A percentile compares a stretch with the other conserved stretches of the same genome.
Evolutionary conservation across 2,113 vertebrate genomes (phyloP).

Genomic region (Archocentrus centrarchus): DNA sequence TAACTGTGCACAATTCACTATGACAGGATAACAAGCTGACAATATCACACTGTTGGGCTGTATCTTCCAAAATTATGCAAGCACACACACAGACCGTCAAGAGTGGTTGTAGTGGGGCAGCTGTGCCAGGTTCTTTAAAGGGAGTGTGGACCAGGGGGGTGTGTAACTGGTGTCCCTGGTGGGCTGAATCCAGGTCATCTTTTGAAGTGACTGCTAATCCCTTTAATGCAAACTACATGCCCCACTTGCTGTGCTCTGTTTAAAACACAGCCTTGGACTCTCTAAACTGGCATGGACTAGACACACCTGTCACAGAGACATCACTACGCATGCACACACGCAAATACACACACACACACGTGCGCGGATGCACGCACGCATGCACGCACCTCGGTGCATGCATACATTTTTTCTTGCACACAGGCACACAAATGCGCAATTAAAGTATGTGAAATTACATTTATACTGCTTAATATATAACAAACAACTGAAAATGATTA

Average conservation of each 20-base stretch:
- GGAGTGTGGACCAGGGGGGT: constrained; percentile 80
- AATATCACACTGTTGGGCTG: constrained; percentile 55
- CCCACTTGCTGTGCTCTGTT: constrained; percentile 82
- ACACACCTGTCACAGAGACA: constrained; percentile 80
- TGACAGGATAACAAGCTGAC: constrained; percentile 62
- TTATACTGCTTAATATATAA: not conserved
- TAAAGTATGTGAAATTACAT: not conserved
- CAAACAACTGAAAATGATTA: constrained; percentile 21
- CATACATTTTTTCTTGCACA: constrained; percentile 1
- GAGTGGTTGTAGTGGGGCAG: constrained; percentile 78
- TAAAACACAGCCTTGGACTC: constrained; percentile 82
- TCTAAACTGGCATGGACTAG: constrained; percentile 78
- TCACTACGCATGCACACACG: not conserved
- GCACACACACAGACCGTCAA: constrained; percentile 65
- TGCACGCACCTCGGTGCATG: constrained; percentile 17
- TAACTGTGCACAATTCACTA: constrained; percentile 38
- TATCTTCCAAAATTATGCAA: constrained; percentile 53
- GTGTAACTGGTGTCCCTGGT: constrained; percentile 85
- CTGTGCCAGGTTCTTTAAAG: constrained; percentile 83
- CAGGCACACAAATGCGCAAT: not conserved
- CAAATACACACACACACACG: constrained; percentile 43
- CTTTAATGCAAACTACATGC: constrained; percentile 87
- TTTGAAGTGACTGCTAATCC: constrained; percentile 86
- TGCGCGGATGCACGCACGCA: not conserved
- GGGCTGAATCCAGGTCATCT: constrained; percentile 86